These are phyloP conservation scores for Rhabdomys pumilio DNA, from an alignment of 2,797 vertebrate genomes.

Conservation along the genomic window DNA sequence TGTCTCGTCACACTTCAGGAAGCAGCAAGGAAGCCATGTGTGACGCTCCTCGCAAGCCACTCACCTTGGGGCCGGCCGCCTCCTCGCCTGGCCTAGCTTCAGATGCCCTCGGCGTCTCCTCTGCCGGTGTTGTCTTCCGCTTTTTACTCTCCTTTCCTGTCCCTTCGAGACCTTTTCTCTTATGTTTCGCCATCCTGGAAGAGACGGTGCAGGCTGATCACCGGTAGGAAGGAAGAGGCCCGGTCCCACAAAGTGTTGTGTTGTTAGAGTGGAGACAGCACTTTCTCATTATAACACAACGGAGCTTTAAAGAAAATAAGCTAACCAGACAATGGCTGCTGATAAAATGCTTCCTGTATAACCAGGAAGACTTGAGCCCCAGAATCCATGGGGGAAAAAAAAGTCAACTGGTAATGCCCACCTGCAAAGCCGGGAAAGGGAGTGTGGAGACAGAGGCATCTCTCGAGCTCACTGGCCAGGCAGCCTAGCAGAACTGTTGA, in stretches of 20 bases:
- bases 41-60: neutral
- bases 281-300: neutral
- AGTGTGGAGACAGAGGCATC: neutral
- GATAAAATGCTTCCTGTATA: neutral
- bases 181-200: constrained; percentile 83
- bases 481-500: neutral
- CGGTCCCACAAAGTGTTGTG: neutral
- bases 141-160: constrained; percentile 80
- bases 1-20: accelerated
- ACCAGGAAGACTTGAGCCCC: too few species aligned
- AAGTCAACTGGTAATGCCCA: too few species aligned
- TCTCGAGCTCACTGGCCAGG: too few species aligned
- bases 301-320: neutral
- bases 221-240: neutral
- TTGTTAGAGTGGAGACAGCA: neutral
- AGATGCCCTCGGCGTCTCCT: accelerated
- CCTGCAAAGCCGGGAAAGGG: neutral
- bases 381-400: too few species aligned
- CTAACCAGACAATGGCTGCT: neutral
- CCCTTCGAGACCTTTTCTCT: constrained; percentile 58
- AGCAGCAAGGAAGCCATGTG: accelerated
- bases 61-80: constrained; percentile 73
- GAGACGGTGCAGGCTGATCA: neutral
- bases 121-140: neutral
- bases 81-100: constrained; percentile 22